These are phyloP conservation scores for Proisotoma minuta DNA, from an alignment of 2,888 invertebrate species.

Conservation along the genomic window DNA sequence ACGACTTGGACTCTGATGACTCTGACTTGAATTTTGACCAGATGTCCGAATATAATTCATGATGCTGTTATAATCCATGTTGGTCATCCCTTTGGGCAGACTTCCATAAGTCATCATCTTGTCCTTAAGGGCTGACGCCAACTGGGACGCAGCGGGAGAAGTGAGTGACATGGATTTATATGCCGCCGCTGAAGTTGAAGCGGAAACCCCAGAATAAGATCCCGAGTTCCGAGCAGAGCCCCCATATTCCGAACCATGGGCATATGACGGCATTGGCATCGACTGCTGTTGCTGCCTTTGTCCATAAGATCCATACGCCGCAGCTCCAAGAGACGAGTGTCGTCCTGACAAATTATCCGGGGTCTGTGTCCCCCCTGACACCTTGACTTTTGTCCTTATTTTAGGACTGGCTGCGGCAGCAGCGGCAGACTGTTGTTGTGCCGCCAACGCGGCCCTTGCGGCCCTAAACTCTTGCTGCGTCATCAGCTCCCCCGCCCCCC, in stretches of 20 bases:
- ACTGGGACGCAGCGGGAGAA: slow-evolving; percentile 76
- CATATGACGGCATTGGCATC: slow-evolving; percentile 22
- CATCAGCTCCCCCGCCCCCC: slow-evolving; percentile 38
- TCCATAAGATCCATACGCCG: neutral
- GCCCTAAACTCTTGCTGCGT: slow-evolving; percentile 44
- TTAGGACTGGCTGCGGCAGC: slow-evolving; percentile 40
- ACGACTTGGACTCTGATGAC: too few relatives aligned
- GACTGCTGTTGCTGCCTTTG: slow-evolving; percentile 29
- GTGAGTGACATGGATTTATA: slow-evolving; percentile 81
- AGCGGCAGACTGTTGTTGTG: slow-evolving; percentile 32
- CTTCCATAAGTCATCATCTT: slow-evolving; percentile 80
- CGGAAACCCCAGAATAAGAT: slow-evolving; percentile 34
- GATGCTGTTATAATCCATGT: too few relatives aligned
- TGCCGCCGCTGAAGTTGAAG: slow-evolving; percentile 55
- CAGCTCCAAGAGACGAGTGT: slow-evolving; percentile 12
- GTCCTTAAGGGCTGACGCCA: slow-evolving; percentile 80
- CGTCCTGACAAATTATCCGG: slow-evolving; percentile 54
- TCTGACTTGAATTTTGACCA: too few relatives aligned
- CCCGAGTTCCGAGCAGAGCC: slow-evolving; percentile 40
- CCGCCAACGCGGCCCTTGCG: slow-evolving; percentile 35
- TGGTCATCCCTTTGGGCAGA: slow-evolving; percentile 62
- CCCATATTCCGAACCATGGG: slow-evolving; percentile 29
- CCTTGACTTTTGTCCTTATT: slow-evolving; percentile 60
- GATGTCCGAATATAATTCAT: too few relatives aligned
- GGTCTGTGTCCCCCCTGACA: slow-evolving; percentile 85